A percentile compares a stretch with the other conserved stretches of the same genome.
Evolutionary conservation across 2,888 invertebrate species (phyloP).

Genomic region (Sclerodermus sp.): DNA sequence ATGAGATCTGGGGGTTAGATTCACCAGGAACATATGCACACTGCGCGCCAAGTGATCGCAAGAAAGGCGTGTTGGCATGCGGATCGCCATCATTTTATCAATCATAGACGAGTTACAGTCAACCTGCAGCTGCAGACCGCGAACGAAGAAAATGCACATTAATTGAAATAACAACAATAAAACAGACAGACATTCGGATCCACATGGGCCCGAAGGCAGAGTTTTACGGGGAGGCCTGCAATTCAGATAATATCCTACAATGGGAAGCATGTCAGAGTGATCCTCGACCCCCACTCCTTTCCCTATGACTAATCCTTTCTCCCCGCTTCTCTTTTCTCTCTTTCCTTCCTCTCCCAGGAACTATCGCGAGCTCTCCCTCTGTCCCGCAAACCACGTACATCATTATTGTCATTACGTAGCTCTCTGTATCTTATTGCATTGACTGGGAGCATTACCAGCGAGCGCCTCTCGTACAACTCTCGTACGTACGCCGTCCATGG

Average conservation of each 20-base stretch:
- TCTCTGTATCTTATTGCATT: slow-evolving; percentile 24
- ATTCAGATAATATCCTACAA: slow-evolving; percentile 34
- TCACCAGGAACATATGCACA: not conserved
- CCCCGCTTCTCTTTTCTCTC: not conserved
- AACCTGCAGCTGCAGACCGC: slow-evolving; percentile 10
- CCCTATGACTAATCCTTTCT: slow-evolving; percentile 5
- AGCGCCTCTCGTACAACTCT: not conserved
- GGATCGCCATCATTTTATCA: slow-evolving; percentile 34
- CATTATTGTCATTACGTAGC: slow-evolving; percentile 30
- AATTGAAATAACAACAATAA: slow-evolving; percentile 35
- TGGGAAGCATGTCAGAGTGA: slow-evolving; percentile 25
- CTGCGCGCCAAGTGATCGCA: not conserved
- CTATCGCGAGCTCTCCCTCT: not conserved
- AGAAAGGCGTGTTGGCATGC: slow-evolving; percentile 19
- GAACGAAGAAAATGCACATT: slow-evolving; percentile 25
- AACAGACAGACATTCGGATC: slow-evolving; percentile 10
- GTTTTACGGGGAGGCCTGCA: slow-evolving; percentile 31
- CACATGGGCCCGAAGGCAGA: slow-evolving; percentile 5
- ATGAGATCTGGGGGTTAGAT: no score
- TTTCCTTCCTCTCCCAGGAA: not conserved
- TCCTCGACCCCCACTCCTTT: slow-evolving; percentile 7
- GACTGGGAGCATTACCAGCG: slow-evolving; percentile 20
- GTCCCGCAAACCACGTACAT: slow-evolving; percentile 17
- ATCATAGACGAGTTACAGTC: slow-evolving; percentile 24
- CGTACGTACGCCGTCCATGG: not conserved